Conservation (phyloP, 2,888 invertebrate genomes). For the Tubulanus polymorphus region DNA sequence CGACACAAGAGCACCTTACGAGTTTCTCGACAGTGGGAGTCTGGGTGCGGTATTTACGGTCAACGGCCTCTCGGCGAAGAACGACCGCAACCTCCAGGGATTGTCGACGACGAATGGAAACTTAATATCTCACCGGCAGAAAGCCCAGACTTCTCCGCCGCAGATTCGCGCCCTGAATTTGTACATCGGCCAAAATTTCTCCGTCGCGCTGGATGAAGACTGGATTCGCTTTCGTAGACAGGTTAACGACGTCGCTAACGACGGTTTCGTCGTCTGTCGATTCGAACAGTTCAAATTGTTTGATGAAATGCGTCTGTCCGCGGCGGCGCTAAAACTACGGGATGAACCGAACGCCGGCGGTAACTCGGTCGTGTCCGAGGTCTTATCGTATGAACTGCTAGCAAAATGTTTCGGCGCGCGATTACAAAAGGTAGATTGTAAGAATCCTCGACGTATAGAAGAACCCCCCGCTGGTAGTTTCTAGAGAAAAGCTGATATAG, state of each 20-base stretch:
- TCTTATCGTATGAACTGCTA: slow-evolving; percentile 42
- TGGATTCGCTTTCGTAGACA: slow-evolving; percentile 30
- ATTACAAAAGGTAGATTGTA: slow-evolving; percentile 26
- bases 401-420: slow-evolving; percentile 20
- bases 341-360: slow-evolving; percentile 49
- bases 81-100: too few species aligned
- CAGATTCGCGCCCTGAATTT: too few species aligned
- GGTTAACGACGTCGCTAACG: slow-evolving; percentile 23
- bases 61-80: too few species aligned
- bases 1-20: too few species aligned
- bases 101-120: too few species aligned
- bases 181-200: slow-evolving; percentile 36
- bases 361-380: slow-evolving; percentile 44
- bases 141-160: too few species aligned
- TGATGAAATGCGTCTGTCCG: slow-evolving; percentile 33
- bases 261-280: slow-evolving; percentile 32
- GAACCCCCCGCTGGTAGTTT: too few species aligned
- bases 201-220: slow-evolving; percentile 27
- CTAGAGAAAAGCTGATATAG: too few species aligned
- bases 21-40: too few species aligned
- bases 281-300: slow-evolving; percentile 27
- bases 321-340: slow-evolving; percentile 28
- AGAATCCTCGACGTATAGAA: too few species aligned
- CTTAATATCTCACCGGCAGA: too few species aligned
- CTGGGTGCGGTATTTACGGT: too few species aligned